Base-by-base conservation (phyloP, 2,797 vertebrate species). In the Myotis daubentonii region DNA sequence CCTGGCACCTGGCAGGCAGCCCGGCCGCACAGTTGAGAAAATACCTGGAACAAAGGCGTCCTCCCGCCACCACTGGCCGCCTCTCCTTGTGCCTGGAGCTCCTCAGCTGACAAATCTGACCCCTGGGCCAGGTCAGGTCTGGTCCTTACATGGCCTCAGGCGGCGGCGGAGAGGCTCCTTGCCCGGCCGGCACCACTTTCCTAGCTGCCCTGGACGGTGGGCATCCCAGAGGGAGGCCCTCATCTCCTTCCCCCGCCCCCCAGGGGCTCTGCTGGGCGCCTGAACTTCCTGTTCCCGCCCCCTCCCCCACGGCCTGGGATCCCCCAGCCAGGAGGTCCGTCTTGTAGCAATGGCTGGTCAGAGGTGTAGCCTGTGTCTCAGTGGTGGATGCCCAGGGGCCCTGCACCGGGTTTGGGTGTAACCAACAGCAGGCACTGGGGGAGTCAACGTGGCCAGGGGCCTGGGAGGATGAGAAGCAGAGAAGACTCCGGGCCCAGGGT, bases 1-100 rank as follows among this genome's bases (percentile, higher is more conserved):
- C 97, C 94, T 93, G 92, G 93, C 95, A 96, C 95, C 96, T 97
- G 97, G 97, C 97, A 96, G 94, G 96, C 87, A 81, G 96, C 97
- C 97, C 93, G 47, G 94, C 87, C 82, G 53, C 53, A 23, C 91
- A 13, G 96, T 93, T 97, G 96, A 97, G 96, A 97, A 96, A 97
- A 95, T 96, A 92, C 93, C 94, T 96, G 95, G 38, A 95, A 97
- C 96, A 97, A 97, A 96, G 93, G 78, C 41, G 74, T 89, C 92
- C 78, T 97, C 95, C 96, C 87, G 70, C 96, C 97, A 89, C 12
- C 0, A 83, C 94, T 51, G 90, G 95, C 95, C 28, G 23, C 95
- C 87, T 87, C 65, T 82, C 81, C 86, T 84, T 44, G 72, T 79
- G 70, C 70, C 33, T 22, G 44, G 33, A 60, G 81, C 70, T 22